Base-by-base conservation (phyloP, 2,888 invertebrate genomes). In the Nesidiocoris tenuis region DNA sequence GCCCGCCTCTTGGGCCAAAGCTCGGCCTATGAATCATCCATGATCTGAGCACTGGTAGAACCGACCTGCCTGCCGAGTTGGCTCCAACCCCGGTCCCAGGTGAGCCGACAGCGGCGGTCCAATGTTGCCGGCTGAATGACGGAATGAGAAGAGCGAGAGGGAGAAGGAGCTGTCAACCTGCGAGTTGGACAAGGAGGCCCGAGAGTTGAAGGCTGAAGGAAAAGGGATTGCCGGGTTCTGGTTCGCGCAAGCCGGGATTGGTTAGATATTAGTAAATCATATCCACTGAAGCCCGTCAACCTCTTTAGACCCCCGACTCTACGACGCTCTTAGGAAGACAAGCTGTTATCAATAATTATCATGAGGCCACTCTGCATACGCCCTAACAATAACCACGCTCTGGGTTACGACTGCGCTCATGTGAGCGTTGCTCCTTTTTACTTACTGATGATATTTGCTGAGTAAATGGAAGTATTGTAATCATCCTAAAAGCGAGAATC, bases 241-340 rank as follows among this genome's bases (percentile, higher is more conserved):
- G 12, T 39, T 39, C 39, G 12, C 39, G 39, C 3, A 12, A 39
- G 39, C 9, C 1, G 7, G 22, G 63, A 63, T 63, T 63, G 63
- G 63, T 63, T 63, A n/a, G 63, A 18, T 63, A 63, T 63, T 63
- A 63, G 23, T 63, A 63, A 63, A 63, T 63, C 63, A 63, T 21
- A 21, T 12, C 39, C 39, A 12, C 63, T n/a, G 21, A 22, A 63
- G 63, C 61, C 61, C 61, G 61, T 61, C 61, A 61, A 17, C 61
- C 19, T 39, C 39, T 39, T 39, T 12, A 39, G 39, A 39, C 39
- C 12, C 39, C 39, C 39, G 3, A 12, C 39, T 39, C 39, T 39
- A 3, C 5, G 39, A 39, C 39, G 39, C 39, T 12, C 39, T 3
- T 7, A 3, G 5, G 39, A 39, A 39, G 39, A 39, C 12, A 39